Evolutionary conservation across 2,888 invertebrate genomes (phyloP), one percentile per base, ranked within the genome.

Genomic region (Pollenia angustigena): DNA sequence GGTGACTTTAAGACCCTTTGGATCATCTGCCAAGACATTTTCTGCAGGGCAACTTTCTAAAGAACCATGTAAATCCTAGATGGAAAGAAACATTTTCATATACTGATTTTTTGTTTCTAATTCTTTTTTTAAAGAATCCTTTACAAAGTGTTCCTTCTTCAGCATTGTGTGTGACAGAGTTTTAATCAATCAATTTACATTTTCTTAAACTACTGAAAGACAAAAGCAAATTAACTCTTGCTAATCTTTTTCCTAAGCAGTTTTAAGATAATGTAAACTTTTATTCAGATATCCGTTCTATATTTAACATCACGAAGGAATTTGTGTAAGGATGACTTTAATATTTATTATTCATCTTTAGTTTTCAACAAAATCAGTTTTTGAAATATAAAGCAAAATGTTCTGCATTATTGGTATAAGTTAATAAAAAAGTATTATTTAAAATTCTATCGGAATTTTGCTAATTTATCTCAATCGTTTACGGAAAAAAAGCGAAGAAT

Each of bases 1-100:
- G 10, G 93, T 87, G 0, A 97, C 94, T 90, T 94, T 94, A 0
- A 98, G 92, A 0, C 95, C 95, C 44, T 91, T 90, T 0, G 97
- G 97, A 88, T 95, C 94, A 10, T 94, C 92, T 0, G 95, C 95
- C 42, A 94, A 91, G 11, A 94, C 93, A 81, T 94, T 91, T 88
- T 96, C 96, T 0, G 93, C 90, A 0, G 97, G 97, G 48, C 96
- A 95, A 0, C 95, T 95, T 58, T 94, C 94, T 9, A 97, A 92
- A 0, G 97, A 96, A 83, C 94, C 94, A 92, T 97, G 97, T 44
- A 97, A 93, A 89, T 95, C 95, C 92, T 93, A 42, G 12, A 69
- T 54, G 50, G 50, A 9, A 56, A 50, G 4, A 48, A 18, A 8
- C 1, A 56, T 32, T 32, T 32, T 42, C 16, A 62, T 12, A 9